phyloP scores from a whole-genome alignment of 92 coral and sea anemone species.

The Siderastrea siderea region DNA sequence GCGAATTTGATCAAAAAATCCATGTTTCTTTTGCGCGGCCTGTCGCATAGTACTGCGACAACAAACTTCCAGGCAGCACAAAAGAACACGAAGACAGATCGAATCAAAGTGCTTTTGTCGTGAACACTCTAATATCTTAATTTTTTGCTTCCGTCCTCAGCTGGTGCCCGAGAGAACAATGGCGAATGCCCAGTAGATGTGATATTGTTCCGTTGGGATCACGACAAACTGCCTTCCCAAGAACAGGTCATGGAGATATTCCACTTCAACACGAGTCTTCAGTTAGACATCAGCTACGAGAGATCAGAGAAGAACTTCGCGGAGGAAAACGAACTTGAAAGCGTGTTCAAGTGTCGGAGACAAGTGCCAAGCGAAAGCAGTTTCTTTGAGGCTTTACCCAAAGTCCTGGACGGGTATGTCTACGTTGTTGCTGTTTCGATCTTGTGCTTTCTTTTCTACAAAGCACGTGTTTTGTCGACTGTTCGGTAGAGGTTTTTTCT shows the following conservation, averaged over 20 bases:
- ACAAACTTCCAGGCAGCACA: no score
- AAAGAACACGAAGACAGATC: no score
- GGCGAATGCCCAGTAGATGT: slow-evolving; percentile 57
- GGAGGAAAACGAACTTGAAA: slow-evolving; percentile 42
- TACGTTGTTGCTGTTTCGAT: background rate
- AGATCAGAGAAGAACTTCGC: slow-evolving; percentile 23
- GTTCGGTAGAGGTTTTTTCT: no score
- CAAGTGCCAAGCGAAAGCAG: slow-evolving; percentile 26
- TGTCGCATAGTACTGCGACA: no score
- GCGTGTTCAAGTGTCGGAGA: slow-evolving; percentile 41
- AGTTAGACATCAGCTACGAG: slow-evolving; percentile 24
- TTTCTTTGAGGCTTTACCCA: slow-evolving; percentile 40
- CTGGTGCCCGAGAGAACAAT: slow-evolving; percentile 13
- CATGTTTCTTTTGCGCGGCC: no score
- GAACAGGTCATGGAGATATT: slow-evolving; percentile 42
- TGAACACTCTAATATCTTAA: background rate
- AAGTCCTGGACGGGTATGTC: slow-evolving; percentile 43
- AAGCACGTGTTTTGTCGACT: background rate
- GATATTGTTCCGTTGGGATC: slow-evolving; percentile 37
- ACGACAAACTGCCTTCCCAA: slow-evolving; percentile 45
- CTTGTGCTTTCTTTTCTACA: background rate
- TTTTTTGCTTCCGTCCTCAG: background rate
- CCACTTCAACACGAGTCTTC: slow-evolving; percentile 40
- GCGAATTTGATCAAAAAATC: no score
- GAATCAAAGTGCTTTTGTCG: no score